Conservation (phyloP, 2,113 vertebrate species). For the Opisthocomus hoazin region DNA sequence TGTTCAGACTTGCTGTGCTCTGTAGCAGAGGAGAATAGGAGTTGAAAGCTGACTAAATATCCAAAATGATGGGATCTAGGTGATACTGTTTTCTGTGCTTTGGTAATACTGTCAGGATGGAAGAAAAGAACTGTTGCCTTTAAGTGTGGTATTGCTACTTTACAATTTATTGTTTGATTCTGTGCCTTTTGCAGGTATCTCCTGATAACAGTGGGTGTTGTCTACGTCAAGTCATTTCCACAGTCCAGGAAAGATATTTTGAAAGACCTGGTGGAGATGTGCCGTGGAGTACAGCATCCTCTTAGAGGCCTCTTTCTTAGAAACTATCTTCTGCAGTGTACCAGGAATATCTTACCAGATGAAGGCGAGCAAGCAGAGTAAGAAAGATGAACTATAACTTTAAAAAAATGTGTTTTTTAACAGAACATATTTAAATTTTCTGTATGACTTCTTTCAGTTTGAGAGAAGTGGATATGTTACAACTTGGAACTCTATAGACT, state of each 20-base stretch:
- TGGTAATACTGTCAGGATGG: background rate
- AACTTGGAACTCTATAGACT: background rate
- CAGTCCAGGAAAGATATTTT: constrained; percentile 98
- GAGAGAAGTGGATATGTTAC: background rate
- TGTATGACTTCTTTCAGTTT: background rate
- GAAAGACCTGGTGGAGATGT: constrained; percentile 99
- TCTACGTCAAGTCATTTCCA: constrained; percentile 98
- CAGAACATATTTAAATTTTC: background rate
- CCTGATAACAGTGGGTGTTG: constrained; percentile 96
- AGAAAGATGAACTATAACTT: constrained; percentile 34
- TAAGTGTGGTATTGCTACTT: background rate
- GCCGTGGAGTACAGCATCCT: constrained; percentile 97
- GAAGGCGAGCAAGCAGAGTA: constrained; percentile 95
- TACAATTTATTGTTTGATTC: background rate
- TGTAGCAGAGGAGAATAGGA: background rate
- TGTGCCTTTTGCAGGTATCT: constrained; percentile 80
- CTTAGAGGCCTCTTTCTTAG: constrained; percentile 93
- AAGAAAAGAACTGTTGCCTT: background rate
- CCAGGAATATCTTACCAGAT: constrained; percentile 95
- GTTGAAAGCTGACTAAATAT: background rate
- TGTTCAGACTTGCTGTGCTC: background rate
- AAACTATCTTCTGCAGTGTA: constrained; percentile 97
- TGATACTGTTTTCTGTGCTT: background rate
- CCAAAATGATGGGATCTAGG: background rate
- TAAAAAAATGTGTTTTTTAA: background rate